Evolutionary conservation across 2,888 invertebrate genomes (phyloP).

Genomic region (Rambutsinella grinnellia): DNA sequence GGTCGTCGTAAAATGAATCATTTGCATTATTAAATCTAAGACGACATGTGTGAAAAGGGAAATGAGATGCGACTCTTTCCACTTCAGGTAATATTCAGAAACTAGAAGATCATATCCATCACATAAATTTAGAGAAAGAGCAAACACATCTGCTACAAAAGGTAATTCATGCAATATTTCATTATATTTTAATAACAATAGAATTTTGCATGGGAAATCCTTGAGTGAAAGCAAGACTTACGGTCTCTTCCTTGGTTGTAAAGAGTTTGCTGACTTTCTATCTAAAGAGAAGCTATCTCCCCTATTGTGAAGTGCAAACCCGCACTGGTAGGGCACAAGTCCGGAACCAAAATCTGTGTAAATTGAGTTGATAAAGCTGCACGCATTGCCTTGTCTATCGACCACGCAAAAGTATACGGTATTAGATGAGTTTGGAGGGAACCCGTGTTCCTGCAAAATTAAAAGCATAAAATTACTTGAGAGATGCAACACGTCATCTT

Average conservation of each 20-base stretch:
- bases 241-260: constrained; percentile 63
- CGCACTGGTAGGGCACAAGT: constrained; percentile 69
- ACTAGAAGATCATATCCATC: no score
- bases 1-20: no score
- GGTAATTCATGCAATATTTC: no score
- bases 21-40: no score
- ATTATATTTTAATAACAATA: background rate
- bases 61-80: no score
- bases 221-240: constrained; percentile 19
- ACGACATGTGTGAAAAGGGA: no score
- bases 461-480: no score
- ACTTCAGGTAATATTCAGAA: no score
- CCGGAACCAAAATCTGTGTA: constrained; percentile 69
- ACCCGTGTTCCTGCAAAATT: constrained; percentile 62
- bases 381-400: constrained; percentile 63
- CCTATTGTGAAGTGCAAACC: constrained; percentile 69
- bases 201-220: background rate
- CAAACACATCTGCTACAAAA: no score
- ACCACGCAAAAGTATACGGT: constrained; percentile 70
- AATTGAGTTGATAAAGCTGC: constrained; percentile 70
- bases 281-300: constrained; percentile 64
- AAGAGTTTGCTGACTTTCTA: constrained; percentile 42
- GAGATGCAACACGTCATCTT: no score
- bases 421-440: constrained; percentile 64
- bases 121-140: no score